Base-by-base conservation (phyloP, 2,113 vertebrate species). In the Sinocyclocheilus anshuiensis region DNA sequence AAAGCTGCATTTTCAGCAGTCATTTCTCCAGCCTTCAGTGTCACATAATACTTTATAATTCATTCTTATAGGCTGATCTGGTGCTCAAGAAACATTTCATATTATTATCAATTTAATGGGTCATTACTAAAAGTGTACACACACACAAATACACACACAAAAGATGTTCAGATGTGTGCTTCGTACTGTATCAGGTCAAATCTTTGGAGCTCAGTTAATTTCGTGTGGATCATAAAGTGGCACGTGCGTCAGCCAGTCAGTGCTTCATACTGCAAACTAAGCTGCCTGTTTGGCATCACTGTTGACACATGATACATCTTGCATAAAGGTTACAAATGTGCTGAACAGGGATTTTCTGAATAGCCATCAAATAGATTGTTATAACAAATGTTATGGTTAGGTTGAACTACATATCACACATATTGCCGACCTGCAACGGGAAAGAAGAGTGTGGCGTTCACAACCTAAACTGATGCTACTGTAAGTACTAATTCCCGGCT, bases 351-450 rank as follows among this genome's bases (percentile, higher is more conserved):
- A 24, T 61, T 63, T 81, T 81, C 22, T 45, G 22, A 59, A 59
- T 63, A 61, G 78, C 15, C 75, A 45, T 80, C 78, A 63, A 45
- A 80, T 61, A 45, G 78, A 63, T 80, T 61, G 33, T 80, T 80
- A 45, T 45, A 80, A 80, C 78, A 59, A 80, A 80, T 80, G 57
- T 63, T 45, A 36, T 63, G 78, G 57, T 63, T 63, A 57, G 63
- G 78, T 42, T 80, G 57, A 80, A 45, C 55, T 18, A 39, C 55
- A 48, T 39, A 4, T 6, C 4, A 59, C 26, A 59, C 53, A 76
- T 33, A 16, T 48, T 39, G 26, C 45, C 3, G n/a, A 29, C 48
- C 45, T 55, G 2, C 76, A 77, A 3, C 20, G 26, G 15, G 15
- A 53, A 16, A 36, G 67, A 15, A 71, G 5, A 71, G 67, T 63